Base-by-base conservation (phyloP, 2,888 invertebrate genomes). In the Silvanus unidentatus region DNA sequence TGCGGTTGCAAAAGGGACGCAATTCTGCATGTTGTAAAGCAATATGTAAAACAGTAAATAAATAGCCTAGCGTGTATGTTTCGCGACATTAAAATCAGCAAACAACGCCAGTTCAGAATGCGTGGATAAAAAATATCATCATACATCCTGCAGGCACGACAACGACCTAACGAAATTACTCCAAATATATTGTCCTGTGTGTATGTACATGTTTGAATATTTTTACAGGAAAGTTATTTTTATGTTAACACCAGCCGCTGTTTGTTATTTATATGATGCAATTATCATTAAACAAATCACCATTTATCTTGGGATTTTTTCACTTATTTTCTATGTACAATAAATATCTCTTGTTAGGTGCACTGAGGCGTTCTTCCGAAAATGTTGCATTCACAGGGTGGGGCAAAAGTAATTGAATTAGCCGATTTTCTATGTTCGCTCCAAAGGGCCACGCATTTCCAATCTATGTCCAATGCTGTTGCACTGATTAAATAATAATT, bases 11-110 rank as follows among this genome's bases (percentile, higher is more conserved):
- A 22, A 8, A 22, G 22, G 22, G 37, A 37, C 16, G 37, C 45
- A 51, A 51, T 47, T 50, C 50, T 55, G 54, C 54, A 57, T 57
- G 58, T 55, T 53, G 49, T 45, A 52, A 49, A 47, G 57, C 54
- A 57, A 60, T 59, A 55, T 60, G 59, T 56, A 54, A 48, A 52
- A 45, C 57, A 55, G 55, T 55, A 54, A 59, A 64, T 62, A 63
- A 62, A 62, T 62, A 58, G 54, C 57, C 42, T 37, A 46, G 52
- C 57, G 52, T 59, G 60, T 62, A 49, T 57, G 57, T 57, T 63
- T 57, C 55, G 58, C 60, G 59, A 62, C 62, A 60, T 63, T 62
- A 60, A 63, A 64, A 64, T 63, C 60, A 54, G 58, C 60, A 58
- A 62, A 62, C 60, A 63, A 55, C 59, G 57, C 52, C 56, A 48